Base-by-base conservation (phyloP, 2,113 vertebrate species). In the Callipepla californica region DNA sequence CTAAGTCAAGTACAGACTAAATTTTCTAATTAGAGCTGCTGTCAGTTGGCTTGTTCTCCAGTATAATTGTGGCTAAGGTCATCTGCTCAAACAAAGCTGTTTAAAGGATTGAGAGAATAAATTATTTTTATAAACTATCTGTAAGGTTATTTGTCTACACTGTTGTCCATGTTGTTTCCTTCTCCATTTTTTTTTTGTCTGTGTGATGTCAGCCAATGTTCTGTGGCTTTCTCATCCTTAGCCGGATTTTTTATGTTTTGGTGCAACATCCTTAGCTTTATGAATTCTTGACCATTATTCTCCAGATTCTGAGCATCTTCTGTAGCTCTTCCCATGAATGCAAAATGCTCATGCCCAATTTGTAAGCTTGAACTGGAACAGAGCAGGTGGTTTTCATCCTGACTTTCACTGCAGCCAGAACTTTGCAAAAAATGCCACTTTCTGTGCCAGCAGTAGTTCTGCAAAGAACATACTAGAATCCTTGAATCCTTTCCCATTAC, bases 381-480 rank as follows among this genome's bases (percentile, higher is more conserved):
- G 16, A 61, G 42, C 48, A 75, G 62, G 22, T 67, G 55, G 3
- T 25, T 45, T 13, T n/a, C 22, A 10, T 89, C 48, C 61, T 79
- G 75, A 45, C 34, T 83, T 80, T 47, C 10, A 5, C 30, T 74
- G 42, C 63, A 32, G 58, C 50, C 42, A 70, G 28, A 74, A n/a
- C 51, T 78, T 70, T 73, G 82, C 51, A 58, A 68, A 94, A 53
- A 94, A 62, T 87, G 44, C 47, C 57, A 76, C 0, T 38, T 25
- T 73, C 65, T 69, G 48, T 89, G 63, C 53, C 70, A 89, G 70
- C 55, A 80, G 23, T 42, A 17, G 44, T 53, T 79, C 36, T 85
- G 83, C 55, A 63, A 93, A 44, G 38, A 83, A 77, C 87, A 59
- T 68, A 57, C 51, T 93, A 85, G 79, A 93, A 92, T 55, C 42